These are phyloP conservation scores for Thera britannica DNA, from an alignment of 2,888 invertebrate species.

Conservation along the genomic window DNA sequence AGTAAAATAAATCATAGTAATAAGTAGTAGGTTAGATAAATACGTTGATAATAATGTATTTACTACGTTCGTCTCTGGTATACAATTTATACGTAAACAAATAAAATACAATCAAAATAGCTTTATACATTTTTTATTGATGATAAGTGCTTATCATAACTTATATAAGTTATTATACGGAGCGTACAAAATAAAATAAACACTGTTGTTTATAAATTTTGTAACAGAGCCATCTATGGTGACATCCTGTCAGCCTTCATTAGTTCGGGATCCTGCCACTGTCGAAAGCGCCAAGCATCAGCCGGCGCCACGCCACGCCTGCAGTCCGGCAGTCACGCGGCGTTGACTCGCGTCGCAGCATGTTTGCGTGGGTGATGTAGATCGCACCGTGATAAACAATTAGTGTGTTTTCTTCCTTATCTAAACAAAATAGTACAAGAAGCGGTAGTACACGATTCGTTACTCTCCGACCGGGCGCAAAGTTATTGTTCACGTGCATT, in stretches of 20 bases:
- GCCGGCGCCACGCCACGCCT: conserved; percentile 68
- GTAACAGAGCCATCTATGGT: conserved; percentile 67
- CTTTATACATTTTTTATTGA: too few species aligned
- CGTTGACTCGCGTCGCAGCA: conserved; percentile 81
- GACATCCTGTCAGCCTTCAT: conserved; percentile 20
- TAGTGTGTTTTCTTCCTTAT: conserved; percentile 73
- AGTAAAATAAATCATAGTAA: too few species aligned
- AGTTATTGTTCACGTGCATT: conserved; percentile 56
- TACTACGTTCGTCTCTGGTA: too few species aligned
- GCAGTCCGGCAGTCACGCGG: conserved; percentile 76
- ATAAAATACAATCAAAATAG: too few species aligned
- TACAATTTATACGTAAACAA: too few species aligned
- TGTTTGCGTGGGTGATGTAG: conserved; percentile 75
- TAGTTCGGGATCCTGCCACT: conserved; percentile 57
- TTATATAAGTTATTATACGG: not conserved
- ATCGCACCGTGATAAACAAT: conserved; percentile 73
- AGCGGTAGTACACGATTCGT: conserved; percentile 44
- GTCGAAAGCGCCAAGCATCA: conserved; percentile 72
- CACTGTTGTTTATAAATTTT: conserved; percentile 7
- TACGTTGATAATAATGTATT: too few species aligned
- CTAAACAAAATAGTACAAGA: conserved; percentile 60
- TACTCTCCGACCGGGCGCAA: conserved; percentile 44
- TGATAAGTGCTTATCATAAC: too few species aligned
- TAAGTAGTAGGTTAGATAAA: not conserved
- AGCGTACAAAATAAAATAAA: conserved; percentile 8